Evolutionary conservation across 2,797 vertebrate genomes (phyloP).

Genomic region (Alectoris magna): DNA sequence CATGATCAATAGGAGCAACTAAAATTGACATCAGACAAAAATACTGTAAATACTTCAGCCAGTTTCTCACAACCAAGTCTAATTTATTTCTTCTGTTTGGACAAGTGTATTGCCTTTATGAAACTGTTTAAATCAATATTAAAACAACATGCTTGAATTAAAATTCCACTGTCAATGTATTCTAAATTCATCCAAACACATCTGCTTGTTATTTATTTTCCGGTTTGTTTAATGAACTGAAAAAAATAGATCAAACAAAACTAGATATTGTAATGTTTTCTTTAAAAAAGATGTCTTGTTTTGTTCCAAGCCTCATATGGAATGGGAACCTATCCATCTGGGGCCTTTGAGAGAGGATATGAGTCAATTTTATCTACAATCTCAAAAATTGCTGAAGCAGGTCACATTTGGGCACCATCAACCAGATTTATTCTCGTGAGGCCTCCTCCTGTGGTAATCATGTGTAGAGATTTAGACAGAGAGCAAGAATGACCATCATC

Average conservation of each 20-base stretch:
- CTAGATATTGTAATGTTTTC: neutral
- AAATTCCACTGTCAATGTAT: neutral
- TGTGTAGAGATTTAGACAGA: neutral
- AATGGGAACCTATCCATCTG: neutral
- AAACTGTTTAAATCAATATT: neutral
- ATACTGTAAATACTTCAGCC: neutral
- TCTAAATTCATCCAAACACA: neutral
- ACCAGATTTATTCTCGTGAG: neutral
- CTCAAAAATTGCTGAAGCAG: neutral
- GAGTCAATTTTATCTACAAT: neutral
- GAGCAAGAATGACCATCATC: neutral
- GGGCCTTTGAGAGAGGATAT: neutral
- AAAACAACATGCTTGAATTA: neutral
- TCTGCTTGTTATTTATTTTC: neutral
- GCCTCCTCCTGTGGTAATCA: neutral
- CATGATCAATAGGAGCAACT: constrained; percentile 95
- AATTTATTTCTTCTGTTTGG: neutral
- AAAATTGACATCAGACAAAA: constrained; percentile 14
- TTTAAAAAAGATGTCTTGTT: neutral
- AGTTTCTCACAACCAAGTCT: neutral
- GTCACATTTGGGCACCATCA: accelerated
- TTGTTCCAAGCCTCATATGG: neutral
- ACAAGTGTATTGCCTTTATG: neutral
- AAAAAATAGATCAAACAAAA: neutral
- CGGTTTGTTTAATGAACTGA: neutral